Evolutionary conservation across 1,140 invertebrate species (phyloP).

Genomic region (Euwallacea similis): DNA sequence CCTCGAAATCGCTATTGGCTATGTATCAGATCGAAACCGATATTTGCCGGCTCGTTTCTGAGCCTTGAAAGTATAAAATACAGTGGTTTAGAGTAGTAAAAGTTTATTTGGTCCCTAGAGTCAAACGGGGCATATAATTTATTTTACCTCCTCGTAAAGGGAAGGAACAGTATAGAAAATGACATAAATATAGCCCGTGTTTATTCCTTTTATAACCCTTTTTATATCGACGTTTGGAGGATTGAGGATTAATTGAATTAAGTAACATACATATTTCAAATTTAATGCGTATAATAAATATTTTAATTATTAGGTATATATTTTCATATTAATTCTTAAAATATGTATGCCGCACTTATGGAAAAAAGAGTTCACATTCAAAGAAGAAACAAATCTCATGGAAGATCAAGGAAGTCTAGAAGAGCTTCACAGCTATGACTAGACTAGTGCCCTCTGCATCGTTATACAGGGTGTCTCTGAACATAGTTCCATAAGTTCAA

Average conservation of each 20-base stretch:
- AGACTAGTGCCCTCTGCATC: too few relatives aligned
- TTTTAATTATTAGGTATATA: too few relatives aligned
- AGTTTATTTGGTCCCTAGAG: slow-evolving; percentile 15
- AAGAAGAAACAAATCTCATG: too few relatives aligned
- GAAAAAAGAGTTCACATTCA: too few relatives aligned
- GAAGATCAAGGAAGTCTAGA: too few relatives aligned
- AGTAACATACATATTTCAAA: not conserved
- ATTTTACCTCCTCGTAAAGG: slow-evolving; percentile 9
- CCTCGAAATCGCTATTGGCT: too few relatives aligned
- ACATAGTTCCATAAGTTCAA: too few relatives aligned
- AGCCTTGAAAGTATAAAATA: slow-evolving; percentile 15
- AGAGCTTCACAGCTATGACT: too few relatives aligned
- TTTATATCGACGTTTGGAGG: not conserved
- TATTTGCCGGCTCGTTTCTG: not conserved
- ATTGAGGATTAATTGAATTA: not conserved
- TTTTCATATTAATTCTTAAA: too few relatives aligned
- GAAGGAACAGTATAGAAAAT: slow-evolving; percentile 6
- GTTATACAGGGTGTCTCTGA: too few relatives aligned
- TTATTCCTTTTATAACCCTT: not conserved
- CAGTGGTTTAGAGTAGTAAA: slow-evolving; percentile 14
- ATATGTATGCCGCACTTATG: too few relatives aligned
- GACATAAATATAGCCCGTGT: slow-evolving; percentile 6
- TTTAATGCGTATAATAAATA: too few relatives aligned
- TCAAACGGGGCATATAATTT: slow-evolving; percentile 8
- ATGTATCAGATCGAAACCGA: not conserved